A percentile compares a stretch with the other conserved stretches of the same genome.
phyloP scores from a whole-genome alignment of 2,888 invertebrate genomes.

The Phytoseiulus persimilis region DNA sequence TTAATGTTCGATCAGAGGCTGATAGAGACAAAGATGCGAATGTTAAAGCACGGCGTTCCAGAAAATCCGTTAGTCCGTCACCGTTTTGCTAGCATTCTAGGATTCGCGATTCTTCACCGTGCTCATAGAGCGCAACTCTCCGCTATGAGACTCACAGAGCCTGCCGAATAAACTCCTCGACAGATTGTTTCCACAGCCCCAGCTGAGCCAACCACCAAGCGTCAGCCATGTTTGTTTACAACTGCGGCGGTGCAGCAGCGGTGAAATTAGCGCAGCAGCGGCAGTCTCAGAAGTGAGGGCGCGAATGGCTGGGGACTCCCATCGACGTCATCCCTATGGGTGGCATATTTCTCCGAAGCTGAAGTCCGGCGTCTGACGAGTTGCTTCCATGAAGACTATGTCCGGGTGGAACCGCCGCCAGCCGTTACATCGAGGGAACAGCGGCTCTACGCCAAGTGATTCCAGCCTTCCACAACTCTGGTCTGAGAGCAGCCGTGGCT shows the following conservation, averaged over 20 bases:
- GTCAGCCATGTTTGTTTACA: conserved; percentile 17
- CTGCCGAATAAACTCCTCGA: conserved; percentile 21
- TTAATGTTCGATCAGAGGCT: background rate
- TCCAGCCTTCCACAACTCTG: too few relatives aligned
- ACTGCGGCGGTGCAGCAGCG: background rate
- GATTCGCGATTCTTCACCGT: background rate
- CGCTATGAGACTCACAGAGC: background rate
- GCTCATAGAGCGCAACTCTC: background rate
- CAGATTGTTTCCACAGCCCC: background rate
- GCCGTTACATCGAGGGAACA: too few relatives aligned
- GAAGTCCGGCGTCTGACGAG: too few relatives aligned
- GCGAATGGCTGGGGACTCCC: too few relatives aligned
- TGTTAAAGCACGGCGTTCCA: background rate
- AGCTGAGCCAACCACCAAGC: conserved; percentile 28
- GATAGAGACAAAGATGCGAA: background rate
- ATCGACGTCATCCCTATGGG: too few relatives aligned
- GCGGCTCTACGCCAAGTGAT: too few relatives aligned
- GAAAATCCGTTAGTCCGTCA: background rate
- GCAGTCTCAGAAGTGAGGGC: background rate
- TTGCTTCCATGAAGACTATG: too few relatives aligned
- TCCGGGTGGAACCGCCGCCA: too few relatives aligned
- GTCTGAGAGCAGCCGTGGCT: too few relatives aligned
- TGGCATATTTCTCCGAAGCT: too few relatives aligned
- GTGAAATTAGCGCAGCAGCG: background rate
- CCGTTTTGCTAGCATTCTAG: background rate